A percentile compares a stretch with the other conserved stretches of the same genome.
phyloP scores from a whole-genome alignment of 2,888 invertebrate species.

The Nomada fucata region DNA sequence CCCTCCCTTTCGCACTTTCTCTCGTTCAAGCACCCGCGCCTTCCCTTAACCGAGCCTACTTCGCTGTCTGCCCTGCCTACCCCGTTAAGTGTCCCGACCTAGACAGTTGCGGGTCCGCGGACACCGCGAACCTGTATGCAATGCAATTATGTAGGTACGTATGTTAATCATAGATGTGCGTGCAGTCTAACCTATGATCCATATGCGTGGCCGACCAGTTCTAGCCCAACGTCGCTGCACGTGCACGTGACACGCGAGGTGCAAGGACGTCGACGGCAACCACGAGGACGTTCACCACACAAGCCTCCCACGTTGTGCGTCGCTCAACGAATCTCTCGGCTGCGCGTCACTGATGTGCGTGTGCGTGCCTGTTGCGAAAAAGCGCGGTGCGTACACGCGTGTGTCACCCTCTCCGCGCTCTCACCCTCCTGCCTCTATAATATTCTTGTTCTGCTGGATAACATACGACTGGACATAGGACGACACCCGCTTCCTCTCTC shows the following conservation, averaged over 20 bases:
- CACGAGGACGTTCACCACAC: conserved; percentile 43
- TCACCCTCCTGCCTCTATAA: conserved; percentile 22
- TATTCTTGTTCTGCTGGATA: conserved; percentile 22
- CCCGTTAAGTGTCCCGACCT: background rate
- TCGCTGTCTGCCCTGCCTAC: conserved; percentile 4
- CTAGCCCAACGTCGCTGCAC: conserved; percentile 42
- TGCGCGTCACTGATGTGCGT: conserved; percentile 44
- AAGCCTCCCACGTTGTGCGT: conserved; percentile 18
- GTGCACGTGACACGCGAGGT: conserved; percentile 48
- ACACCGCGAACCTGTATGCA: background rate
- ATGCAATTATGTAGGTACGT: too few relatives aligned
- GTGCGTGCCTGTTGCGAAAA: conserved; percentile 24
- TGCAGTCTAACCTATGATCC: conserved; percentile 82
- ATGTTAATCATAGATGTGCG: conserved; percentile 5
- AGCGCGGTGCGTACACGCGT: conserved; percentile 36
- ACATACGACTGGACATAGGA: conserved; percentile 23
- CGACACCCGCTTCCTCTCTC: background rate
- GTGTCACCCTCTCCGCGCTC: conserved; percentile 46
- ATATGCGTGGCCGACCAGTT: conserved; percentile 69
- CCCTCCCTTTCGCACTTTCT: conserved; percentile 21
- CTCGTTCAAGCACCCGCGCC: conserved; percentile 26
- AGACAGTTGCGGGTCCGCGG: background rate
- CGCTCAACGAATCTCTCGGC: conserved; percentile 28
- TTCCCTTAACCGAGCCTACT: background rate
- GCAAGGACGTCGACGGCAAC: conserved; percentile 29